Evolutionary conservation across 2,888 invertebrate genomes (phyloP).

Genomic region (Dione juno): DNA sequence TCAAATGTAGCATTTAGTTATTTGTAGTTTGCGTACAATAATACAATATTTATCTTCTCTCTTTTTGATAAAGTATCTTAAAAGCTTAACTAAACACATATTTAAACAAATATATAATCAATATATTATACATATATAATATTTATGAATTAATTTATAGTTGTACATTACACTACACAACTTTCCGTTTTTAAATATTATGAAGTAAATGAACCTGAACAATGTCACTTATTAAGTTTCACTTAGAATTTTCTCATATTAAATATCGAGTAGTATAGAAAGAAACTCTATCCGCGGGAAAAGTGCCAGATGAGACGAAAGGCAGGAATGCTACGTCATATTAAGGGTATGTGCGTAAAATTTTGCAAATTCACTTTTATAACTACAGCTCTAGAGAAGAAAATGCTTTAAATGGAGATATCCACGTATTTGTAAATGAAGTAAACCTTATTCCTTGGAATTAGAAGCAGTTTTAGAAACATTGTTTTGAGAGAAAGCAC

Average conservation of each 20-base stretch:
- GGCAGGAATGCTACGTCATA: constrained; percentile 69
- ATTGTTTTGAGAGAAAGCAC: constrained; percentile 75
- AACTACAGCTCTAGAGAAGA: constrained; percentile 56
- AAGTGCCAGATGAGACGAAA: constrained; percentile 69
- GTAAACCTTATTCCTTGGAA: constrained; percentile 59
- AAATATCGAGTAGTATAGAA: constrained; percentile 63
- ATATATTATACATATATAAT: too few relatives aligned
- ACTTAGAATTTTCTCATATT: constrained; percentile 61
- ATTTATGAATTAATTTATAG: too few relatives aligned
- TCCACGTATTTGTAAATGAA: constrained; percentile 42
- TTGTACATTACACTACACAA: background rate
- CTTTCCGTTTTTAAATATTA: background rate
- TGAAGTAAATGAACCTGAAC: constrained; percentile 38
- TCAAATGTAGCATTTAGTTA: too few relatives aligned
- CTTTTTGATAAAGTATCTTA: too few relatives aligned
- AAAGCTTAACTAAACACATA: too few relatives aligned
- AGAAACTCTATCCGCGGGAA: constrained; percentile 75
- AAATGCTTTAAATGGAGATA: constrained; percentile 51
- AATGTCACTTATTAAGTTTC: constrained; percentile 59
- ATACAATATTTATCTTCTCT: too few relatives aligned
- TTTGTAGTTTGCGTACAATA: too few relatives aligned
- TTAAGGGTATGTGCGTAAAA: constrained; percentile 45
- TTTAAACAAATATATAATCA: too few relatives aligned
- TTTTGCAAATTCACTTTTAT: constrained; percentile 56
- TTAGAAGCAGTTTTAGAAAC: constrained; percentile 60